Evolutionary conservation across 2,888 invertebrate species (phyloP), one percentile per base, ranked within the genome.

Genomic region (Slavum lentiscoides): DNA sequence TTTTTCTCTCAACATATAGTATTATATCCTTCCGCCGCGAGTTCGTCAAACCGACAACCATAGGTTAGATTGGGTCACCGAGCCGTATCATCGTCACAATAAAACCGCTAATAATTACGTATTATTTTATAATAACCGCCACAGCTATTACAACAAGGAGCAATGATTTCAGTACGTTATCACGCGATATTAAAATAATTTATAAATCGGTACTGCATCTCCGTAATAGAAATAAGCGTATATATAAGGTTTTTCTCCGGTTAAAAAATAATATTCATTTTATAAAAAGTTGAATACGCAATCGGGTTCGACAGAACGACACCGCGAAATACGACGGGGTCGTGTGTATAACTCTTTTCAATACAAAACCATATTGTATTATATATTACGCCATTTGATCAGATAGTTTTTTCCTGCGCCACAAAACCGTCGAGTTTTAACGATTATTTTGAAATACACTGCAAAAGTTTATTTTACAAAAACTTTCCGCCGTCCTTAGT

Each of bases 61-160:
- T 23, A 23, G 39, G 30, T 30, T 30, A 30, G 30, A 30, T 30
- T 30, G 4, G 30, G 21, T 58, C 58, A 75, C 23, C 39, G 39
- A 74, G n/a, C 30, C 17, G 15, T 30, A 13, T 21, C 43, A 1
- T 7, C 30, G 30, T 30, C 30, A 30, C 30, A 21, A 67, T 67
- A 13, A 11, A 59, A 59, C 21, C 49, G 61, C 39, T n/a, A 23
- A 21, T 59, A 17, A 55, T 43, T 55, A 55, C 4, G 30, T 30
- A 30, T 55, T 73, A n/a, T 49, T 61, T 43, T 55, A 62, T 62
- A n/a, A 73, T 49, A 73, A 49, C 61, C 21, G 11, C 37, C 21
- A 8, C 23, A 23, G 23, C 37, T 43, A 72, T n/a, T 6, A 43
- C 23, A 49, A 43, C 23, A 49, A 49, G 13, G 49, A 11, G 11